Base-by-base conservation (phyloP, 2,888 invertebrate species). In the Cheilosia soror region DNA sequence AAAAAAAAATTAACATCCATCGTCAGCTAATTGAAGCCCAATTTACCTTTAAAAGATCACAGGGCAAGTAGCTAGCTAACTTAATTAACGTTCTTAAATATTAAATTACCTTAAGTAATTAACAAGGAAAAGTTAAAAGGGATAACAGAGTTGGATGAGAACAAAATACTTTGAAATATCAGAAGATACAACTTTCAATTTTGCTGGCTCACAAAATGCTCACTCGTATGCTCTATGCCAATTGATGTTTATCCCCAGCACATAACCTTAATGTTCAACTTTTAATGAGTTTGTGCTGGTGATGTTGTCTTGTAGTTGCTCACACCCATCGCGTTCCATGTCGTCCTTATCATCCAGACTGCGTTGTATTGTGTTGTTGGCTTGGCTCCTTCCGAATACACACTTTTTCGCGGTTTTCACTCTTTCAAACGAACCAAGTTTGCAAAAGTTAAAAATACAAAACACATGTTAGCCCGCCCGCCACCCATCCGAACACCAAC, bases 201-300 rank as follows among this genome's bases (percentile, higher is more conserved):
- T 71, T 62, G 71, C 65, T 65, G 66, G 58, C 75, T 71, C 53
- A 49, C 65, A 73, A 78, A 44, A 37, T 9, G 31, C 37, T 65
- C 42, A 27, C 33, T 47, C 31, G 20, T 27, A 27, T 27, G 51
- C 25, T 25, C 20, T 42, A n/a, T 47, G 49, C 65, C 58, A 84
- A 84, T 84, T 84, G 65, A 71, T 84, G 80, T 66, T 80, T 71
- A 84, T 84, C 73, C 63, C 44, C 69, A 79, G 73, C 79, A 79
- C 73, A 84, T 84, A 84, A 84, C 84, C 69, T 84, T 84, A 84
- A 84, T 80, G 80, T 79, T 80, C 75, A 84, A 80, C 80, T 84
- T 84, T 84, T 84, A 84, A 84, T 84, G 84, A 84, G 84, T 80
- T 84, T 69, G 69, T 79, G 78, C 73, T 83, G 83, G 37, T 2